These are phyloP conservation scores for Porphyrio hochstetteri DNA, from an alignment of 2,113 vertebrate species.

Conservation along the genomic window DNA sequence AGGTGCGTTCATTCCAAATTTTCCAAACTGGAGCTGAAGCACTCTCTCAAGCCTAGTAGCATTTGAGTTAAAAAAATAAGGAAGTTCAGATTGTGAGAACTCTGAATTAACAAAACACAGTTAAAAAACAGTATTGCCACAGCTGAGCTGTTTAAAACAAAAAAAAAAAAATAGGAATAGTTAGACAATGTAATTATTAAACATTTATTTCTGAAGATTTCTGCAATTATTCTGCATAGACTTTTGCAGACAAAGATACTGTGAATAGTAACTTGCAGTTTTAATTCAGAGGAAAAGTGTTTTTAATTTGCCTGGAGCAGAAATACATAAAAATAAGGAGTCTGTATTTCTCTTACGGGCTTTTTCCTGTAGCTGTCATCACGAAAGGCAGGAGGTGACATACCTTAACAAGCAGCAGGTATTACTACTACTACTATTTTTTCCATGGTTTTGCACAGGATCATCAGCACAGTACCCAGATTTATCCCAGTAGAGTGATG, in stretches of 20 bases:
- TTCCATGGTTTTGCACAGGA: not conserved
- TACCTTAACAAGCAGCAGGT: not conserved
- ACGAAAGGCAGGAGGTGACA: not conserved
- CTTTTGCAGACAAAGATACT: not conserved
- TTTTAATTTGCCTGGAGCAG: not conserved
- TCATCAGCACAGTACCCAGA: not conserved
- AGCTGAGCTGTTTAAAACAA: not conserved
- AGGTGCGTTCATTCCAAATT: not conserved
- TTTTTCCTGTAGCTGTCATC: not conserved
- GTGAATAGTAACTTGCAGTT: not conserved
- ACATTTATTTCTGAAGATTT: not conserved
- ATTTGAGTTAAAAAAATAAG: not conserved
- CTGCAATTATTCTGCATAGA: not conserved
- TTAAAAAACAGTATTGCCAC: not conserved
- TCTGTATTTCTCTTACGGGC: not conserved
- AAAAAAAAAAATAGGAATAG: not conserved
- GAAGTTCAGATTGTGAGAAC: not conserved
- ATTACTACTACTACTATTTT: not conserved
- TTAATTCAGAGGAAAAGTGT: not conserved
- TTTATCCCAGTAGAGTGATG: not conserved
- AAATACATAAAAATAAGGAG: not conserved
- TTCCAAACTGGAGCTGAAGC: not conserved
- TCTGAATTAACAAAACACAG: not conserved
- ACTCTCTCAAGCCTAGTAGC: not conserved
- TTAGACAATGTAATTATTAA: not conserved